phyloP scores from a whole-genome alignment of 1,140 invertebrate genomes.

The Lordiphosa collinella region DNA sequence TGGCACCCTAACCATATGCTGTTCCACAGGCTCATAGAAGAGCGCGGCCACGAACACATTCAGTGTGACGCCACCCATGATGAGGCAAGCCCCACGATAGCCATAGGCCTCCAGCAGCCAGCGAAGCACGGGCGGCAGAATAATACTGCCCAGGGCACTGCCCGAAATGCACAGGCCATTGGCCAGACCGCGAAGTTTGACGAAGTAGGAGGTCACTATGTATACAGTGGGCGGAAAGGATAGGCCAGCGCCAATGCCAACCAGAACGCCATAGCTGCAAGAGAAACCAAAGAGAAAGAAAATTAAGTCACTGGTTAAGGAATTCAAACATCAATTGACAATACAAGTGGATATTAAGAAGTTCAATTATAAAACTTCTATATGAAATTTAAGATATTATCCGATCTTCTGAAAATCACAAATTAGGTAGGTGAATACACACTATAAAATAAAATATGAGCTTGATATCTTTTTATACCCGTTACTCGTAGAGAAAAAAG shows the following conservation, averaged over 20 bases:
- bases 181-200: slow-evolving; percentile 88
- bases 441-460: too few species aligned
- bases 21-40: slow-evolving; percentile 90
- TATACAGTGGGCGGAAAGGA: slow-evolving; percentile 94
- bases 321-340: too few species aligned
- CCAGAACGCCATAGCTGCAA: slow-evolving; percentile 88
- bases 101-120: slow-evolving; percentile 86
- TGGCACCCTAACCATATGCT: slow-evolving; percentile 86
- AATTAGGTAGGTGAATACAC: too few species aligned
- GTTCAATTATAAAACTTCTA: too few species aligned
- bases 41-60: slow-evolving; percentile 91
- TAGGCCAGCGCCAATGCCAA: slow-evolving; percentile 89
- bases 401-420: too few species aligned
- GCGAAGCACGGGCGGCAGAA: slow-evolving; percentile 88
- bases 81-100: slow-evolving; percentile 88
- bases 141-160: slow-evolving; percentile 89
- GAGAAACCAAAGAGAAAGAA: not conserved
- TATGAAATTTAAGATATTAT: too few species aligned
- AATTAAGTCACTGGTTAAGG: too few species aligned
- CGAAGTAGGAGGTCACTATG: slow-evolving; percentile 93
- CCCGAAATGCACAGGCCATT: slow-evolving; percentile 95
- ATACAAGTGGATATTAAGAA: too few species aligned
- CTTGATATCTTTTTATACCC: too few species aligned
- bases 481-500: too few species aligned
- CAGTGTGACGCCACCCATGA: slow-evolving; percentile 90